Percentiles rank a stretch among this genome's conserved stretches.
Evolutionary conservation across 1,140 invertebrate genomes (phyloP).

Genomic region (Drosophila littoralis): DNA sequence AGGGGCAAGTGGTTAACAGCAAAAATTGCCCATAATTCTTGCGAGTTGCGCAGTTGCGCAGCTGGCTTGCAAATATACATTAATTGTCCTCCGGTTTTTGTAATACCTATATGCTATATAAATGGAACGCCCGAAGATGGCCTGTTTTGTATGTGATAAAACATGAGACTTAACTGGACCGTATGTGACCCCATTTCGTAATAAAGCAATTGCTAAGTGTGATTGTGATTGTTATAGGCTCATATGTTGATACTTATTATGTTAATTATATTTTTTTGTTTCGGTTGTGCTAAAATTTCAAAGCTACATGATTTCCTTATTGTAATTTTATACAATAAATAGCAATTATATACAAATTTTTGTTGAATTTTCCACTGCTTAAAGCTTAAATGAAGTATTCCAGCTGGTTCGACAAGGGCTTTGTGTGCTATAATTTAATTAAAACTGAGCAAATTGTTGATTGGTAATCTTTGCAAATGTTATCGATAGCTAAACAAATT

Average conservation of each 20-base stretch:
- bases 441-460: too few relatives aligned
- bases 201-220: background rate
- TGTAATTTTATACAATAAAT: too few relatives aligned
- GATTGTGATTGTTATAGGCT: background rate
- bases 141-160: slow-evolving; percentile 2
- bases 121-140: slow-evolving; percentile 5
- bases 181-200: slow-evolving; percentile 21
- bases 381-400: too few relatives aligned
- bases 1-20: slow-evolving; percentile 11
- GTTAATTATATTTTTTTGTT: background rate
- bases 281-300: too few relatives aligned
- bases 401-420: too few relatives aligned
- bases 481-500: too few relatives aligned
- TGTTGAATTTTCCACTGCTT: too few relatives aligned
- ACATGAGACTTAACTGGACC: background rate
- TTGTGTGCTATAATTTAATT: too few relatives aligned
- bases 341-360: too few relatives aligned
- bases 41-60: slow-evolving; percentile 15
- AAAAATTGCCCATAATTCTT: slow-evolving; percentile 41
- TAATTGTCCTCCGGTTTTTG: slow-evolving; percentile 12
- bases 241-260: too few relatives aligned
- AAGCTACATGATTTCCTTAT: too few relatives aligned
- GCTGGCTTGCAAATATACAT: slow-evolving; percentile 2
- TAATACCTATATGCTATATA: slow-evolving; percentile 2
- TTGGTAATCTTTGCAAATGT: too few relatives aligned